A percentile compares a stretch with the other conserved stretches of the same genome.
phyloP scores from a whole-genome alignment of 1,140 invertebrate species.

The Bombus waltoni region DNA sequence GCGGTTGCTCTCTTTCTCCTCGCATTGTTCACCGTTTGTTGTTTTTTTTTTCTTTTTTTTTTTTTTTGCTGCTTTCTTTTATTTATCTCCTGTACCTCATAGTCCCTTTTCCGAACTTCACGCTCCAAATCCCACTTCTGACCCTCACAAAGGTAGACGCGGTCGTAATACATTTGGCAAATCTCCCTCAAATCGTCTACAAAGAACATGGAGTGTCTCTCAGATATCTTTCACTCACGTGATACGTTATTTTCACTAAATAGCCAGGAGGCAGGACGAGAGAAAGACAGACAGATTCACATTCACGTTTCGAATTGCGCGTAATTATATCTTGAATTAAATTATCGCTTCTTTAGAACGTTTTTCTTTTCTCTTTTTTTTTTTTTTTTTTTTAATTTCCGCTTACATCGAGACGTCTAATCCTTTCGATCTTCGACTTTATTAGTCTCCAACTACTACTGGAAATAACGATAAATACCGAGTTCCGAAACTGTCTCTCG shows the following conservation, averaged over 20 bases:
- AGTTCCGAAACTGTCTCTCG: slow-evolving; percentile 25
- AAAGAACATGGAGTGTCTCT: slow-evolving; percentile 82
- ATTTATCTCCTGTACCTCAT: slow-evolving; percentile 90
- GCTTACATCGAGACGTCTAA: too few species aligned
- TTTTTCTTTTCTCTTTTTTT: not conserved
- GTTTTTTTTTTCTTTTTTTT: slow-evolving; percentile 25
- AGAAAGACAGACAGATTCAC: slow-evolving; percentile 36
- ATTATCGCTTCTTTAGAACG: not conserved
- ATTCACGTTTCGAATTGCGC: not conserved
- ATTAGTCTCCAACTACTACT: too few species aligned
- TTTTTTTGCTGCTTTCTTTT: slow-evolving; percentile 35
- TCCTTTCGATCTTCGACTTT: too few species aligned
- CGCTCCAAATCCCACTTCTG: slow-evolving; percentile 99
- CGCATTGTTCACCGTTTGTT: slow-evolving; percentile 57
- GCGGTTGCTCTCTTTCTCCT: slow-evolving; percentile 54
- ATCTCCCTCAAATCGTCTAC: slow-evolving; percentile 93
- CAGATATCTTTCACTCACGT: slow-evolving; percentile 70
- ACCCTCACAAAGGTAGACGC: slow-evolving; percentile 97
- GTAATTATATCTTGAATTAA: too few species aligned
- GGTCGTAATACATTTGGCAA: slow-evolving; percentile 97
- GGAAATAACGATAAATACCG: too few species aligned
- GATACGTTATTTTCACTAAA: slow-evolving; percentile 57
- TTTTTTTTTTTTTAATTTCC: too few species aligned
- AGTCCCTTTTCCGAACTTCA: slow-evolving; percentile 98
- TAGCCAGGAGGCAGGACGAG: slow-evolving; percentile 53